These are phyloP conservation scores for Sebastolobus alascanus DNA, from an alignment of 2,797 vertebrate species.

Conservation along the genomic window DNA sequence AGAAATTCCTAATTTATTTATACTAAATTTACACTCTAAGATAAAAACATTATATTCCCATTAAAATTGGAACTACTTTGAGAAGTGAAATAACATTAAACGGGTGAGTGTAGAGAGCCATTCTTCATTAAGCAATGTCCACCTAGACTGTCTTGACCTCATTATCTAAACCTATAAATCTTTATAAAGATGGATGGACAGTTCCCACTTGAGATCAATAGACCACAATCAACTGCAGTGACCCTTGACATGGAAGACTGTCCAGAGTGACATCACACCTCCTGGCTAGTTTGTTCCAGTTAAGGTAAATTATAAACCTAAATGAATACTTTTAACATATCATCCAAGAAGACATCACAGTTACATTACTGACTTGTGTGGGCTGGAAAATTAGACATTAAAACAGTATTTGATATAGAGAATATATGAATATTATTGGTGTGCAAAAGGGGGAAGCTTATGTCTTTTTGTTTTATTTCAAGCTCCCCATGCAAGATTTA, in stretches of 20 bases:
- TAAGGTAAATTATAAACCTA: background rate
- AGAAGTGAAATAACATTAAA: background rate
- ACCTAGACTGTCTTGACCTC: conserved; percentile 47
- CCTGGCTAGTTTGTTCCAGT: background rate
- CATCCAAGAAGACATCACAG: background rate
- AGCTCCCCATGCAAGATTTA: background rate
- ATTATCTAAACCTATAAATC: conserved; percentile 60
- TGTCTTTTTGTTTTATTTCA: background rate
- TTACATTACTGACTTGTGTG: background rate
- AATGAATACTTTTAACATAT: background rate
- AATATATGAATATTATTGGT: background rate
- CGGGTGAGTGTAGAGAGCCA: background rate
- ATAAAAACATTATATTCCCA: background rate
- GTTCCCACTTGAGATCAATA: conserved; percentile 36
- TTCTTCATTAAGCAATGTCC: conserved; percentile 49
- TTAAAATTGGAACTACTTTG: background rate
- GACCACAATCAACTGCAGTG: conserved; percentile 14
- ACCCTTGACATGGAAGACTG: conserved; percentile 21
- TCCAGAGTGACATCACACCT: background rate
- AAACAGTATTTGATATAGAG: background rate
- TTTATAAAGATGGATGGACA: conserved; percentile 1
- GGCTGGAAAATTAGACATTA: background rate
- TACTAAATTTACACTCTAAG: background rate
- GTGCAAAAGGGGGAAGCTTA: background rate
- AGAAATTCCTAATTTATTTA: background rate